Evolutionary conservation across 2,113 vertebrate genomes (phyloP).

Genomic region (Syngnathoides biaculeatus): DNA sequence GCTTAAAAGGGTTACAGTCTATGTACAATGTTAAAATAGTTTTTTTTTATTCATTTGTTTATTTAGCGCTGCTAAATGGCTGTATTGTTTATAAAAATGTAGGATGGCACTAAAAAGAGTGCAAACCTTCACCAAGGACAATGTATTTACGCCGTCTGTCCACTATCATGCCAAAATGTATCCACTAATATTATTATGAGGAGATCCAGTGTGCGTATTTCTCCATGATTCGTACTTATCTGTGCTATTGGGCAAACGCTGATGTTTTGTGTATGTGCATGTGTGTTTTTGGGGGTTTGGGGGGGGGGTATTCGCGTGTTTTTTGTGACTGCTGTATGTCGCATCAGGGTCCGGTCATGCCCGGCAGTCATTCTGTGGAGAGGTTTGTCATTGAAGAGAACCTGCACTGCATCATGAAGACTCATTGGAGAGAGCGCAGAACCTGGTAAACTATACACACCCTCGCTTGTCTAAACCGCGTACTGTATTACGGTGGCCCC

Average conservation of each 20-base stretch:
- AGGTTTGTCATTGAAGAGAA: slow-evolving; percentile 97
- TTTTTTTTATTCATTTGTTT: no score
- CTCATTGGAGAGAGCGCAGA: slow-evolving; percentile 95
- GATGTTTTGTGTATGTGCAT: neutral
- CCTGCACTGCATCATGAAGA: slow-evolving; percentile 93
- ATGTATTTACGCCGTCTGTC: no score
- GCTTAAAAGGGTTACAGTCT: no score
- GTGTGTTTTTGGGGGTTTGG: no score
- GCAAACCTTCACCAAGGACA: no score
- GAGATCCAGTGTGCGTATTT: neutral
- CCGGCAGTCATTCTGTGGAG: slow-evolving; percentile 95
- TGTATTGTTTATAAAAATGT: no score
- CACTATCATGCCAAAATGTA: no score
- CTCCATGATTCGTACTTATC: neutral
- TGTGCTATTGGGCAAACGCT: neutral
- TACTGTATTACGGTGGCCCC: no score
- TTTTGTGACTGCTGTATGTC: neutral
- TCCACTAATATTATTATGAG: no score
- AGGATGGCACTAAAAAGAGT: no score
- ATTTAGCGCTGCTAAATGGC: no score
- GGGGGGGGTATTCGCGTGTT: neutral
- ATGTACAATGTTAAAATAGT: no score
- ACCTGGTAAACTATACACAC: slow-evolving; percentile 78
- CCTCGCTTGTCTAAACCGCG: neutral
- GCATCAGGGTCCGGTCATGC: slow-evolving; percentile 94